A percentile compares a stretch with the other conserved stretches of the same genome.
Conservation (phyloP, 2,888 invertebrate genomes). For the Sphaerophoria taeniata region DNA sequence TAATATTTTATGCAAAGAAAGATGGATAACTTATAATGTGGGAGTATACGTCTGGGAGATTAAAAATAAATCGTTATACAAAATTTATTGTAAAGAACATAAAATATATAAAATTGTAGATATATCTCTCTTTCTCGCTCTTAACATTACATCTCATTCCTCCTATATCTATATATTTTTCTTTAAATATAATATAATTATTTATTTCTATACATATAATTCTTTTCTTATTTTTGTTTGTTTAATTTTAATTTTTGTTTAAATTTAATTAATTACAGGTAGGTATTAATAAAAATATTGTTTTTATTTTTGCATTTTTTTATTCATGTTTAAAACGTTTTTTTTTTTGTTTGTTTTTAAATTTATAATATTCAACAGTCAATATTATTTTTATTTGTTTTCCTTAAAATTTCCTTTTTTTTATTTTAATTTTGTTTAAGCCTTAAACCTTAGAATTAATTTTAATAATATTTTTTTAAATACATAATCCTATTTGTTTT, state of each 20-base stretch:
- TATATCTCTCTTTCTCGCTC: slow-evolving; percentile 31
- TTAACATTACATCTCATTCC: slow-evolving; percentile 63
- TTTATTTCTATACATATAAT: slow-evolving; percentile 46
- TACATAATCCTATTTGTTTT: background rate
- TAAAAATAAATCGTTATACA: slow-evolving; percentile 44
- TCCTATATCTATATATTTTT: slow-evolving; percentile 46
- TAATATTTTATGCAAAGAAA: slow-evolving; percentile 23
- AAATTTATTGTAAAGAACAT: slow-evolving; percentile 27
- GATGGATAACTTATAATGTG: slow-evolving; percentile 1
- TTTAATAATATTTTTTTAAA: slow-evolving; percentile 11
- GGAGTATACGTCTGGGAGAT: slow-evolving; percentile 51
- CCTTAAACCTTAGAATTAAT: slow-evolving; percentile 44
- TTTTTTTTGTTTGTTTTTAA: slow-evolving; percentile 26
- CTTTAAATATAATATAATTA: slow-evolving; percentile 55
- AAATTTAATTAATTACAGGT: slow-evolving; percentile 67
- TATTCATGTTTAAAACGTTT: slow-evolving; percentile 58
- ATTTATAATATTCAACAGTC: slow-evolving; percentile 73
- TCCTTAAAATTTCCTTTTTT: slow-evolving; percentile 26
- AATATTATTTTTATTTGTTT: slow-evolving; percentile 56
- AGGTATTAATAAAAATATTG: slow-evolving; percentile 71
- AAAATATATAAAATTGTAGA: slow-evolving; percentile 38
- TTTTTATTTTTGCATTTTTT: slow-evolving; percentile 42
- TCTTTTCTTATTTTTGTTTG: background rate
- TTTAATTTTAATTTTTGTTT: background rate
- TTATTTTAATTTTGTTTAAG: slow-evolving; percentile 40